A percentile compares a stretch with the other conserved stretches of the same genome.
Evolutionary conservation across 92 coral and sea anemone species (phyloP).

Genomic region (Porites cylindrica): DNA sequence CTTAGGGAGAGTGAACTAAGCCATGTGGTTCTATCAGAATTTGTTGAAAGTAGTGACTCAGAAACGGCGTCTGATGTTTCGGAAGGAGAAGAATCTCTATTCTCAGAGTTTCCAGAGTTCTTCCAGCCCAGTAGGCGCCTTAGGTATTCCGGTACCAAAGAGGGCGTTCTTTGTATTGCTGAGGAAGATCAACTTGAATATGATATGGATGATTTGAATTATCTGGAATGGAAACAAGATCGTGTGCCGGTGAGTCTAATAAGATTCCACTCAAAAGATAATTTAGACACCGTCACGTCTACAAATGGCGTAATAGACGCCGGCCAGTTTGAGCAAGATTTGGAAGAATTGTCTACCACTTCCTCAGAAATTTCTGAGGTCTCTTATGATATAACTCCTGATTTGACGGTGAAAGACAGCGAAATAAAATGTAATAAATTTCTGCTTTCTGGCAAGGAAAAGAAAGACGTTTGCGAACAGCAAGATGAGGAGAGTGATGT

Average conservation of each 20-base stretch:
- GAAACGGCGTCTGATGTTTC: conserved; percentile 24
- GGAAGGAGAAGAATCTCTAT: conserved; percentile 31
- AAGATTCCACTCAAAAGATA: not conserved
- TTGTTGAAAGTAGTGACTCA: conserved; percentile 3
- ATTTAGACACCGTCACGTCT: not conserved
- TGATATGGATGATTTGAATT: not conserved
- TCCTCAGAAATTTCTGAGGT: conserved; percentile 24
- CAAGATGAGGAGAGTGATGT: not conserved
- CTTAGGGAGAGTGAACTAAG: not conserved
- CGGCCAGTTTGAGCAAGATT: not conserved
- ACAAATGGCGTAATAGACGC: not conserved
- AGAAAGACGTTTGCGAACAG: not conserved
- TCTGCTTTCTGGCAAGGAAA: not conserved
- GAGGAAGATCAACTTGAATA: conserved; percentile 37
- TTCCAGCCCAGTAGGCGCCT: conserved; percentile 20
- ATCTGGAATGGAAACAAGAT: not conserved
- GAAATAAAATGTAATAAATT: not conserved
- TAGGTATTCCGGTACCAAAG: not conserved
- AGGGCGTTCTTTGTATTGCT: conserved; percentile 8
- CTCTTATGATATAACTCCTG: conserved; percentile 36
- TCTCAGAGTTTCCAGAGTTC: conserved; percentile 31
- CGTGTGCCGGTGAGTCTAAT: not conserved
- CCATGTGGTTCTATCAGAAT: conserved; percentile 1
- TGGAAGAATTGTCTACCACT: conserved; percentile 28
- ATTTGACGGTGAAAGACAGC: not conserved